Percentiles rank a stretch among this genome's conserved stretches.
These are phyloP conservation scores for Pinna nobilis DNA, from an alignment of 1,140 invertebrate genomes.

Conservation along the genomic window DNA sequence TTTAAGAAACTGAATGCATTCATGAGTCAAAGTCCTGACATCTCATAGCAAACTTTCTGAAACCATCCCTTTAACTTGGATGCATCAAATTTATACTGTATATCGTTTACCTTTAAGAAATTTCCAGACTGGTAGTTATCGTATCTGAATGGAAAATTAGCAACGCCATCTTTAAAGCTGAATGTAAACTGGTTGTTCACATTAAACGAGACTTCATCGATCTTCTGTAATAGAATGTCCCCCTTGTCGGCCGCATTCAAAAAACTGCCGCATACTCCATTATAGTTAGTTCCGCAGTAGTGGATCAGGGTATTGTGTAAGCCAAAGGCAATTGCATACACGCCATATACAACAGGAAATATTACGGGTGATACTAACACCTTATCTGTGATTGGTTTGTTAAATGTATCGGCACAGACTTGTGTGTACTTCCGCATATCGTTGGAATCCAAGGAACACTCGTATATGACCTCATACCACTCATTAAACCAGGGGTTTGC, in stretches of 20 bases:
- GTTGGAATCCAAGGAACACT: conserved; percentile 57
- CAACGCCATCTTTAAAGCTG: conserved; percentile 48
- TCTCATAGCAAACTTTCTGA: too few relatives aligned
- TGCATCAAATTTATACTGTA: too few relatives aligned
- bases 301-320: conserved; percentile 57
- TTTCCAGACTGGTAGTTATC: conserved; percentile 46
- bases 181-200: conserved; percentile 49
- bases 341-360: conserved; percentile 58
- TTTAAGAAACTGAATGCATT: too few relatives aligned
- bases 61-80: too few relatives aligned
- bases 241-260: conserved; percentile 53
- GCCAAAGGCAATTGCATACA: conserved; percentile 61
- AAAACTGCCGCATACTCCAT: conserved; percentile 59
- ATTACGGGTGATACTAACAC: conserved; percentile 5
- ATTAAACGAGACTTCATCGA: conserved; percentile 51
- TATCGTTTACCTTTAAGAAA: conserved; percentile 14
- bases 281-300: conserved; percentile 62
- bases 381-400: conserved; percentile 9
- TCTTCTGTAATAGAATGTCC: conserved; percentile 55
- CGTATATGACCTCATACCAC: conserved; percentile 62
- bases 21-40: too few relatives aligned
- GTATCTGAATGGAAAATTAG: conserved; percentile 50
- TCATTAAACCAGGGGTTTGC: conserved; percentile 70
- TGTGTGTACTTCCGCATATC: conserved; percentile 27
- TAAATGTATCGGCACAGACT: conserved; percentile 32